Evolutionary conservation across 1,140 invertebrate genomes (phyloP), one percentile per base, ranked within the genome.

Genomic region (Trissolcus basalis): DNA sequence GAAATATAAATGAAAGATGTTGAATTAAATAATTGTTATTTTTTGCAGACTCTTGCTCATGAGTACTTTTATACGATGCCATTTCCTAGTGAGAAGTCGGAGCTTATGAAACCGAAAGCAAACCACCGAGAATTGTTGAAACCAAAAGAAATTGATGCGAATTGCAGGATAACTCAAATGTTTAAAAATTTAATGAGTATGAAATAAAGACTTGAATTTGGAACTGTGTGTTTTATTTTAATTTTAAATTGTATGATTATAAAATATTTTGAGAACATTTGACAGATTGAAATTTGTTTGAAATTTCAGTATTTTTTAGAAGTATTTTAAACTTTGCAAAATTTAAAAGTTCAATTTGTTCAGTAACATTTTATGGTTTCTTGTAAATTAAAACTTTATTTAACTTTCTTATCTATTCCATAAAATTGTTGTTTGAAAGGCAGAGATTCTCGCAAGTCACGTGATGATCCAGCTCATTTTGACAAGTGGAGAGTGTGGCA

Each of bases 31-130:
- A 12, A 13, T 60, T 47, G 36, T 39, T 39, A 49, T 77, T 74
- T 4, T 79, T 84, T 70, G 55, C 13, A 69, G 70, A 65, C 69
- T 32, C 56, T 89, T 11, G 69, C 78, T 32, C 87, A 88, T 67
- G 59, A 69, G 32, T 88, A 87, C 53, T 88, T 88, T 80, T 80
- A 83, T 44, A 75, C 54, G 0, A 80, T 74, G 55, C 87, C 87
- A 6, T 87, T 83, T 70, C 74, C 83, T 0, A 86, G 83, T 50
- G 8, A 71, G 10, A 73, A 82, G 33, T 63, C 77, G 8, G 54
- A 83, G 70, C 41, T 88, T 11, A 69, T 85, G 50, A 88, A 85
- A 67, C 85, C 85, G 33, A 73, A 81, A 6, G 39, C 44, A 39
- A 82, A 78, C 33, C 86, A 88, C 80, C 69, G 86, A 6, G 76